Conservation (phyloP, 2,888 invertebrate genomes). For the Lutraria lutraria region DNA sequence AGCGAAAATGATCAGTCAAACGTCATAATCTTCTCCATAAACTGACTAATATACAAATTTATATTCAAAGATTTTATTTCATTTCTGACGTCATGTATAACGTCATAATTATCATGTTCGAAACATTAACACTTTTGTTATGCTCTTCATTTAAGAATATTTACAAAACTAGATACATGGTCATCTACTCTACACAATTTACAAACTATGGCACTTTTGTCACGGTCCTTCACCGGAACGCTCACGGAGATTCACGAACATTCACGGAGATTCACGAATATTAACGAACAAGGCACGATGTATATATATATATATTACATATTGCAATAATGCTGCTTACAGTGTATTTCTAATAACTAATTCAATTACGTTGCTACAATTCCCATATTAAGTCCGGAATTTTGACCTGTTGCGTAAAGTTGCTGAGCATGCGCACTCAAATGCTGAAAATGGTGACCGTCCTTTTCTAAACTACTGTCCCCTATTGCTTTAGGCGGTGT, state of each 20-base stretch:
- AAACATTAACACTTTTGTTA: background rate
- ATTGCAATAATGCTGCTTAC: constrained; percentile 22
- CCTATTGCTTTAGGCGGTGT: constrained; percentile 64
- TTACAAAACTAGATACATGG: background rate
- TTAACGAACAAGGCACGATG: constrained; percentile 18
- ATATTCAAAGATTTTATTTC: too few species aligned
- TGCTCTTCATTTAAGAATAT: background rate
- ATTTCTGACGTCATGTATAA: background rate
- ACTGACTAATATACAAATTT: too few species aligned
- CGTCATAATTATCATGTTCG: background rate
- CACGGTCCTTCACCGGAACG: constrained; percentile 16
- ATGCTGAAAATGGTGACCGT: constrained; percentile 63
- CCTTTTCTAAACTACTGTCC: constrained; percentile 57
- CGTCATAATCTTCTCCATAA: too few species aligned
- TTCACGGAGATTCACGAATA: constrained; percentile 17
- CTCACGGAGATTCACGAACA: background rate
- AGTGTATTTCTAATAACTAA: background rate
- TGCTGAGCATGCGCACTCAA: constrained; percentile 69
- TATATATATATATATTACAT: constrained; percentile 25
- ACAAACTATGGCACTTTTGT: constrained; percentile 34
- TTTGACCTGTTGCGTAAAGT: constrained; percentile 62
- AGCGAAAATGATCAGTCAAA: too few species aligned
- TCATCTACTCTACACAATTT: constrained; percentile 14
- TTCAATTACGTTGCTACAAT: constrained; percentile 61
- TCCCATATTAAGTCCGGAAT: constrained; percentile 67